Conservation (phyloP, 2,797 vertebrate genomes). For the Malurus leucopterus region DNA sequence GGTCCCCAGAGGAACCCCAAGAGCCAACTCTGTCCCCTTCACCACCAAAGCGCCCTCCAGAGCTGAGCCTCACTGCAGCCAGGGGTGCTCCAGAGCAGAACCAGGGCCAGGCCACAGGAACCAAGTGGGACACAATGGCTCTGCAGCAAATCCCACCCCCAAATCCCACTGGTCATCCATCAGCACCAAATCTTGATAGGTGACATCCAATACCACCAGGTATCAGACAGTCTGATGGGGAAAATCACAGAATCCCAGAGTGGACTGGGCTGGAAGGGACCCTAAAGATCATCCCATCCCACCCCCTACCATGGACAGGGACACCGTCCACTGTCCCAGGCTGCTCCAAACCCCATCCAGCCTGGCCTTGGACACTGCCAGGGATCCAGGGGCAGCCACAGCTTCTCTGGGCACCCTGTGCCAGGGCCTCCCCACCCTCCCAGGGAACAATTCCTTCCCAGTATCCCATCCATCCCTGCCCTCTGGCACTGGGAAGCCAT, state of each 20-base stretch:
- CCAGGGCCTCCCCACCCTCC: accelerated
- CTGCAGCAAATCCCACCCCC: not conserved
- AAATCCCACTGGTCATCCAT: accelerated
- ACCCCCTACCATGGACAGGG: not conserved
- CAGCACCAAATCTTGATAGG: accelerated
- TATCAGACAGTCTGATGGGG: not conserved
- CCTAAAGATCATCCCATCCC: not conserved
- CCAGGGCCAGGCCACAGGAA: not conserved
- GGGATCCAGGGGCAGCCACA: not conserved
- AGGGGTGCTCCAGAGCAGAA: accelerated
- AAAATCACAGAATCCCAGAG: not conserved
- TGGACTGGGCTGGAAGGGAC: not conserved
- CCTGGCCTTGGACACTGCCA: not conserved
- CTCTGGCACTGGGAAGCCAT: not conserved
- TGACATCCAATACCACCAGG: no score
- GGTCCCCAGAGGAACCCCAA: accelerated
- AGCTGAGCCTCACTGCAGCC: not conserved
- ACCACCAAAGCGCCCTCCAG: not conserved
- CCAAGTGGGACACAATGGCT: accelerated
- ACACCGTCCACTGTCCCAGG: accelerated
- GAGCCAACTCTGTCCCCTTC: not conserved
- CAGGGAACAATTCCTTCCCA: not conserved
- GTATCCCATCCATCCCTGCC: accelerated
- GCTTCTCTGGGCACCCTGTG: not conserved
- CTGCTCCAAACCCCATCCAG: accelerated